These are phyloP conservation scores for Drosophila picticornis DNA, from an alignment of 2,888 invertebrate genomes.

Conservation along the genomic window DNA sequence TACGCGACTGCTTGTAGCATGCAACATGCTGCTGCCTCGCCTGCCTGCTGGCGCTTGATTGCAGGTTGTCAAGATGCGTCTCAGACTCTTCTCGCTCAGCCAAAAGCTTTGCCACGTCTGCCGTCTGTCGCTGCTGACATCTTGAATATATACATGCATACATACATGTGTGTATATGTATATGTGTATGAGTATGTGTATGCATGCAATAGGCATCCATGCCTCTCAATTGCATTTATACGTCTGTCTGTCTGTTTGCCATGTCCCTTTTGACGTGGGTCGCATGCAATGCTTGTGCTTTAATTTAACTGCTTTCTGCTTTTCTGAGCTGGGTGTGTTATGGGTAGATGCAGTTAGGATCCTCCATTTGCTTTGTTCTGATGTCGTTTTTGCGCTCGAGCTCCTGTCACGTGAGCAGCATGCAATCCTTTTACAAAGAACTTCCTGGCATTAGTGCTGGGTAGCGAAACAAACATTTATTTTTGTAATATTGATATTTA, in stretches of 20 bases:
- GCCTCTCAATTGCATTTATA: slow-evolving; percentile 47
- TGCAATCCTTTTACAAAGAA: background rate
- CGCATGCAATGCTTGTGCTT: slow-evolving; percentile 49
- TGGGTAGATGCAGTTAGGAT: slow-evolving; percentile 3
- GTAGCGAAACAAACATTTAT: background rate
- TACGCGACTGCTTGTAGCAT: slow-evolving; percentile 50
- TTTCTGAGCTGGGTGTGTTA: slow-evolving; percentile 23
- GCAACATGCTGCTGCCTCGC: slow-evolving; percentile 24
- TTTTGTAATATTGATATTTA: background rate
- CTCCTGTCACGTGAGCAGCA: slow-evolving; percentile 23
- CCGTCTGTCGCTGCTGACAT: slow-evolving; percentile 57
- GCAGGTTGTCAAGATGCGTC: slow-evolving; percentile 74
- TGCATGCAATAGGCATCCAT: slow-evolving; percentile 28
- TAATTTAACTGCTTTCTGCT: slow-evolving; percentile 53
- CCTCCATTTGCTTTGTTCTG: background rate
- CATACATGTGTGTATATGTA: background rate
- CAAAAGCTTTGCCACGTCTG: slow-evolving; percentile 27
- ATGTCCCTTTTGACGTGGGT: slow-evolving; percentile 75
- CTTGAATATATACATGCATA: slow-evolving; percentile 24
- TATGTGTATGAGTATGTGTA: background rate
- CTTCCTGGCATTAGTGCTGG: background rate
- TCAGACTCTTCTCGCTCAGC: slow-evolving; percentile 43
- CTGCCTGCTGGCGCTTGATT: slow-evolving; percentile 68
- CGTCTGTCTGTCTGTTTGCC: slow-evolving; percentile 46
- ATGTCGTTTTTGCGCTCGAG: background rate